Evolutionary conservation across 2,797 vertebrate species (phyloP).

Genomic region (Taenioides sp.): DNA sequence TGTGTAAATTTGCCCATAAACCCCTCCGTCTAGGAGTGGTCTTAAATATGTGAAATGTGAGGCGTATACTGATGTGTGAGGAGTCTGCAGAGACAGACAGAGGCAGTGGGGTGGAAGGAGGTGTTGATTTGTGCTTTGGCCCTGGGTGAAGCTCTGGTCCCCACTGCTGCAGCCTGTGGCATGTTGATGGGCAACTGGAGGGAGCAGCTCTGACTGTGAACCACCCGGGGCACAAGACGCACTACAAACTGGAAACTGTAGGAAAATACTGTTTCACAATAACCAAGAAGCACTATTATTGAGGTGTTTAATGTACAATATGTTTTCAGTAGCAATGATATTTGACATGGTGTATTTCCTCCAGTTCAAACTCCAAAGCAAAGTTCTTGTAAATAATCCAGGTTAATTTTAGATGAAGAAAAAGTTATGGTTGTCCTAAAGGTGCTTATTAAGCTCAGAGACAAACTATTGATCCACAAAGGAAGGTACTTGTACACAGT

Average conservation of each 20-base stretch:
- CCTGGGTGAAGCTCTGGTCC: conserved; percentile 15
- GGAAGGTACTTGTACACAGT: no score
- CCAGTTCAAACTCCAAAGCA: neutral
- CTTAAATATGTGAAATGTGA: conserved; percentile 4
- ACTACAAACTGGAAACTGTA: neutral
- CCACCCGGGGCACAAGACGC: conserved; percentile 10
- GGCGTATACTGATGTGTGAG: conserved; percentile 8
- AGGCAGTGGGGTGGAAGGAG: conserved; percentile 24
- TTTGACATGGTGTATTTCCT: neutral
- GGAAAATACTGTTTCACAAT: conserved; percentile 14
- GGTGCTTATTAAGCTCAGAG: no score
- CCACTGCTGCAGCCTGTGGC: conserved; percentile 29
- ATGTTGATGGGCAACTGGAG: conserved; percentile 31
- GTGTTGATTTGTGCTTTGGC: conserved; percentile 25
- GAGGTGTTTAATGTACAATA: neutral
- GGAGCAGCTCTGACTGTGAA: conserved; percentile 23
- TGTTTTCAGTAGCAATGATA: neutral
- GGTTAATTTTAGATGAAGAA: no score
- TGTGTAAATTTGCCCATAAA: neutral
- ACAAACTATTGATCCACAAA: no score
- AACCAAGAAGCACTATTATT: conserved; percentile 10
- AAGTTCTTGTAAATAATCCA: no score
- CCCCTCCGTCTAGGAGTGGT: neutral
- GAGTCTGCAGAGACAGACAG: conserved; percentile 16
- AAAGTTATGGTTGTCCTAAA: no score